Percentiles rank a stretch among this genome's conserved stretches.
phyloP scores from a whole-genome alignment of 2,797 vertebrate species.

The Etheostoma perlongum region DNA sequence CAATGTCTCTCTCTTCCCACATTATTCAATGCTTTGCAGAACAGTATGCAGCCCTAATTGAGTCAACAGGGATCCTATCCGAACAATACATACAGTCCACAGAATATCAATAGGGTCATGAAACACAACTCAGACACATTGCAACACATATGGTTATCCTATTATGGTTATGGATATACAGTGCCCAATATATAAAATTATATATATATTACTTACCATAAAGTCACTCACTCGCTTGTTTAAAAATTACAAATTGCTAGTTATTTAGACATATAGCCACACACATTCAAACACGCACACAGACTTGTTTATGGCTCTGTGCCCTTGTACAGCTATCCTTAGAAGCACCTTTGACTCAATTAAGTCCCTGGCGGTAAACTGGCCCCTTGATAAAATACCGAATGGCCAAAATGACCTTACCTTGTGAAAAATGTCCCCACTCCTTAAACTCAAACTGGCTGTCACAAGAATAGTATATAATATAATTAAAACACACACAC shows the following conservation, averaged over 20 bases:
- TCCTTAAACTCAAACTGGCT: slow-evolving; percentile 31
- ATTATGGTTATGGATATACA: slow-evolving; percentile 32
- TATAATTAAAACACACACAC: slow-evolving; percentile 22
- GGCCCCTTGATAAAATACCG: slow-evolving; percentile 41
- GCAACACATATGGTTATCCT: slow-evolving; percentile 23
- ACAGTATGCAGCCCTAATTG: slow-evolving; percentile 65
- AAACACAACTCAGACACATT: slow-evolving; percentile 16
- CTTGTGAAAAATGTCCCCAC: slow-evolving; percentile 50
- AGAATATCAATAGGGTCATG: slow-evolving; percentile 56
- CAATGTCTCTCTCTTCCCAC: slow-evolving; percentile 31
- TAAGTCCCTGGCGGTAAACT: slow-evolving; percentile 53
- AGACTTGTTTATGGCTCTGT: slow-evolving; percentile 42
- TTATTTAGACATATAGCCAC: slow-evolving; percentile 31
- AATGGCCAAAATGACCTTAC: slow-evolving; percentile 51
- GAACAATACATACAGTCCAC: slow-evolving; percentile 26
- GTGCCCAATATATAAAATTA: slow-evolving; percentile 10
- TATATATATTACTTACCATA: slow-evolving; percentile 14
- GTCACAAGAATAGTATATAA: slow-evolving; percentile 23
- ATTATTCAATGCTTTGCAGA: slow-evolving; percentile 59
- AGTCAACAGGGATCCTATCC: slow-evolving; percentile 63
- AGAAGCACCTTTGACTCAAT: slow-evolving; percentile 51
- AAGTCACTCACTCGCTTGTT: slow-evolving; percentile 39
- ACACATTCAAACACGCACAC: slow-evolving; percentile 8
- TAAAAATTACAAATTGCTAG: slow-evolving; percentile 44
- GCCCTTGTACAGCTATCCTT: slow-evolving; percentile 35